Percentiles rank a stretch among this genome's conserved stretches.
These are phyloP conservation scores for Vireo griseus DNA, from an alignment of 2,797 vertebrate genomes.

Conservation along the genomic window DNA sequence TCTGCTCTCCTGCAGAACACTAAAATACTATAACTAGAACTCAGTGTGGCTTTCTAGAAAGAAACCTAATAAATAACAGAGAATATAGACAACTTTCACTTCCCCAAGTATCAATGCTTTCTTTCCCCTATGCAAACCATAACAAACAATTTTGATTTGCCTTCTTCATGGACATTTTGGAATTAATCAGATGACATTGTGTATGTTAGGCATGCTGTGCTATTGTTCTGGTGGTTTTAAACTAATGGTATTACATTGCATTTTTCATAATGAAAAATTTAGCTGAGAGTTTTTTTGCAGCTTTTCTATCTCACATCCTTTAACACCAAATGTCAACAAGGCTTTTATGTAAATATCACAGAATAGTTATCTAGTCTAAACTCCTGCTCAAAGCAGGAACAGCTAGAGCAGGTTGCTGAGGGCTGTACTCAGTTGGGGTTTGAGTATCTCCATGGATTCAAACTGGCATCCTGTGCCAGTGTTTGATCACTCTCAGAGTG, in stretches of 20 bases:
- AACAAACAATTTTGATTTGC: not conserved
- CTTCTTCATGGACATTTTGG: not conserved
- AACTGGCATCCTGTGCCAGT: not conserved
- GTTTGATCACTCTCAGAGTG: not conserved
- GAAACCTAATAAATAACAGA: not conserved
- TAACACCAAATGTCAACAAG: not conserved
- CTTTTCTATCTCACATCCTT: not conserved
- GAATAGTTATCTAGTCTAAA: not conserved
- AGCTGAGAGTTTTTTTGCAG: not conserved
- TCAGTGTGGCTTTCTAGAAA: not conserved
- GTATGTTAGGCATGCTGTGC: not conserved
- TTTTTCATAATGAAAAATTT: not conserved
- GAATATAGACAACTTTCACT: not conserved
- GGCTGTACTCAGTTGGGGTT: rapidly evolving
- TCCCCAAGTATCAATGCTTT: not conserved
- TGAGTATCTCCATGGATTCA: not conserved
- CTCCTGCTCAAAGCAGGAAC: not conserved
- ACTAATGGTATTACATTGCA: not conserved
- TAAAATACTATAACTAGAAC: not conserved
- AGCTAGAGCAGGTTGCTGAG: not conserved
- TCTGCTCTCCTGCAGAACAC: not conserved
- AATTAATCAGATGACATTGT: not conserved
- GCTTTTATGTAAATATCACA: not conserved
- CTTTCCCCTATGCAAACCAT: not conserved
- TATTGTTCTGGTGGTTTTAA: not conserved